Percentiles rank a stretch among this genome's conserved stretches.
Evolutionary conservation across 2,888 invertebrate species (phyloP).

Genomic region (Hydrotaea cyrtoneurina): DNA sequence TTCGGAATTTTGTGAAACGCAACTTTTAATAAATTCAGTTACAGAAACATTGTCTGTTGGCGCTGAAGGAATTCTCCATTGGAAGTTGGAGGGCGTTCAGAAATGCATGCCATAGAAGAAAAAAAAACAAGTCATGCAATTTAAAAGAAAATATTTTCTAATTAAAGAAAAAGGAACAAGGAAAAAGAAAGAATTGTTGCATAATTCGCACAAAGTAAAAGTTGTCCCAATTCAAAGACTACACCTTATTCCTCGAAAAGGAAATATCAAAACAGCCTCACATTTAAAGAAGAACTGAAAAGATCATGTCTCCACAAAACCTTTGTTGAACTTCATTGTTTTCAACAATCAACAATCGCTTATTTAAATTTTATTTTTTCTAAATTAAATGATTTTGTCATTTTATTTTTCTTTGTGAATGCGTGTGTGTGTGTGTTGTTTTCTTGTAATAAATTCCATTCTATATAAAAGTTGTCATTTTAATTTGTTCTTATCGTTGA

Average conservation of each 20-base stretch:
- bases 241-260: too few relatives aligned
- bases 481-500: slow-evolving; percentile 42
- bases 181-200: neutral
- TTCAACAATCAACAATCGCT: neutral
- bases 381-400: neutral
- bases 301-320: too few relatives aligned
- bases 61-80: slow-evolving; percentile 16
- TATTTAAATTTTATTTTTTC: neutral
- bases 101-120: slow-evolving; percentile 37
- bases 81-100: neutral
- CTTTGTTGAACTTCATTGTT: neutral
- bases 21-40: slow-evolving; percentile 35
- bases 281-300: too few relatives aligned
- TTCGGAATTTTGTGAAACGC: slow-evolving; percentile 54
- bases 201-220: slow-evolving; percentile 22
- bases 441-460: slow-evolving; percentile 6
- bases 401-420: neutral
- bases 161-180: neutral
- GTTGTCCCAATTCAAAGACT: neutral
- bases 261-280: too few relatives aligned
- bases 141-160: slow-evolving; percentile 19
- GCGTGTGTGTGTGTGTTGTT: neutral
- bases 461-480: slow-evolving; percentile 9
- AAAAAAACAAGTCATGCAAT: slow-evolving; percentile 16
- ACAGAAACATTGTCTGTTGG: slow-evolving; percentile 12